These are phyloP conservation scores for roundworm (Caenorhabditis elegans) DNA, from an alignment of 1,140 invertebrate species.

Conservation along the genomic window DNA sequence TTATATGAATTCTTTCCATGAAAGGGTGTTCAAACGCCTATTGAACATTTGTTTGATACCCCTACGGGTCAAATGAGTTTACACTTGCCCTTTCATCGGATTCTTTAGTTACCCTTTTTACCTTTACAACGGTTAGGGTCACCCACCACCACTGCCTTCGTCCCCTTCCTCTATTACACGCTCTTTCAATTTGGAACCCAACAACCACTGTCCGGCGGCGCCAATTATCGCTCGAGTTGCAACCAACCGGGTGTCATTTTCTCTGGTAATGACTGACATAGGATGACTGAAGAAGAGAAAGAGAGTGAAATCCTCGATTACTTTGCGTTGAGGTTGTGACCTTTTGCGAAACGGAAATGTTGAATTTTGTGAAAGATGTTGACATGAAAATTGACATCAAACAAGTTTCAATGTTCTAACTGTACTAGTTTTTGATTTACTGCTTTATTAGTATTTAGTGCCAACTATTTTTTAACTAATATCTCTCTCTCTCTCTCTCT, in stretches of 20 bases:
- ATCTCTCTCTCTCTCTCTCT: too few relatives aligned
- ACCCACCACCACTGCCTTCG: background rate
- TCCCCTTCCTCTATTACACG: background rate
- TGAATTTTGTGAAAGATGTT: too few relatives aligned
- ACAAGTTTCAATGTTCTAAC: too few relatives aligned
- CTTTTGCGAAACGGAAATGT: constrained; percentile 22
- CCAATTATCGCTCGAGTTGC: constrained; percentile 31
- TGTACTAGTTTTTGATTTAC: too few relatives aligned
- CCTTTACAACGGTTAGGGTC: constrained; percentile 1
- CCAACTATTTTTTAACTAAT: too few relatives aligned
- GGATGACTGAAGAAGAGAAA: background rate
- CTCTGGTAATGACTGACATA: constrained; percentile 25
- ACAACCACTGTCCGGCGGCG: constrained; percentile 5
- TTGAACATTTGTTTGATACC: background rate
- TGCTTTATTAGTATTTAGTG: too few relatives aligned
- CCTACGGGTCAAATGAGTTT: constrained; percentile 20
- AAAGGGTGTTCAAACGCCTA: background rate
- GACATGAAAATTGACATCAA: too few relatives aligned
- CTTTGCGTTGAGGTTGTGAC: background rate
- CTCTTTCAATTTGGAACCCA: background rate
- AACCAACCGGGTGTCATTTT: constrained; percentile 24
- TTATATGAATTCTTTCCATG: background rate
- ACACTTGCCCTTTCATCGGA: constrained; percentile 9
- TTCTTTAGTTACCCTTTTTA: background rate
- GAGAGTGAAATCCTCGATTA: background rate